Evolutionary conservation across 2,113 vertebrate species (phyloP).

Genomic region (Sminthopsis crassicaudata): DNA sequence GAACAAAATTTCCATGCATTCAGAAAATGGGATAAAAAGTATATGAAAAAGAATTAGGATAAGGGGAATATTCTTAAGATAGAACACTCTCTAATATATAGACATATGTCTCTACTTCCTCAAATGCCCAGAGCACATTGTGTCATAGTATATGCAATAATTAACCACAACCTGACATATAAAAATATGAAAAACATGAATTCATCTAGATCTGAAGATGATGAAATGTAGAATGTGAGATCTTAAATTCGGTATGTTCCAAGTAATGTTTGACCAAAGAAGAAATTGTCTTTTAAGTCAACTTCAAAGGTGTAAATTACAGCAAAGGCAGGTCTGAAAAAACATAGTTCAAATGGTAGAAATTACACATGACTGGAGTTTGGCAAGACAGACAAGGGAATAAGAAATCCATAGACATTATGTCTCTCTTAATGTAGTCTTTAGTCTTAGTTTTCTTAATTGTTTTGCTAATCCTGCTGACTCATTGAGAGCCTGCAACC

Average conservation of each 20-base stretch:
- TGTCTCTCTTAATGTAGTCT: neutral
- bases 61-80: neutral
- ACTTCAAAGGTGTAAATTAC: neutral
- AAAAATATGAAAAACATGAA: neutral
- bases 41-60: neutral
- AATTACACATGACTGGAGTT: neutral
- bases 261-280: neutral
- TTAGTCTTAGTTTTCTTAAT: neutral
- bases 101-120: neutral
- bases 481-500: neutral
- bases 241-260: neutral
- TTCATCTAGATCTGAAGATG: neutral
- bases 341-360: neutral
- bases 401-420: neutral
- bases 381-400: neutral
- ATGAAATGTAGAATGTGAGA: neutral
- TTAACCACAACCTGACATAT: neutral
- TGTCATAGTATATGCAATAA: neutral
- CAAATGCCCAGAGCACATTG: neutral
- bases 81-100: neutral
- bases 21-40: neutral
- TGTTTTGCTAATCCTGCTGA: neutral
- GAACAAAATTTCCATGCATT: neutral
- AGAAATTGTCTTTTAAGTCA: neutral
- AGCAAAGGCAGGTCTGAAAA: neutral